These are phyloP conservation scores for Lacanobia oleracea DNA, from an alignment of 2,888 invertebrate genomes.

Conservation along the genomic window DNA sequence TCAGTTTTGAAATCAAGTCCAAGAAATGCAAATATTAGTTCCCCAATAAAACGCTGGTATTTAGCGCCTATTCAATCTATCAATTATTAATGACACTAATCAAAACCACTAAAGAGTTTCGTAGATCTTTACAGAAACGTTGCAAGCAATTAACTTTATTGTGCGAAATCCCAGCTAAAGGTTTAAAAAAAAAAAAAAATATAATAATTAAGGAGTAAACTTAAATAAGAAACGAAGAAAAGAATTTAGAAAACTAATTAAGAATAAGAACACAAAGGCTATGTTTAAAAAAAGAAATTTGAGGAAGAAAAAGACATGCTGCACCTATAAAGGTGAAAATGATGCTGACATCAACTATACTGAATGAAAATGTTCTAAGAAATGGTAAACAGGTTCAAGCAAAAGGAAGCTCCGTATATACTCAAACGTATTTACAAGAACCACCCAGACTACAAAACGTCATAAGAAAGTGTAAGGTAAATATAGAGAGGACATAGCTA, in stretches of 20 bases:
- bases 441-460: conserved; percentile 87
- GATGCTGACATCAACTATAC: background rate
- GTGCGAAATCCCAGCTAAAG: background rate
- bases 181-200: background rate
- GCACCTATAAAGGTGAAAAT: background rate
- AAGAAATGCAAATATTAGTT: conserved; percentile 44
- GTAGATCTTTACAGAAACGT: conserved; percentile 1
- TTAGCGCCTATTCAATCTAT: conserved; percentile 30
- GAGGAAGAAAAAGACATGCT: background rate
- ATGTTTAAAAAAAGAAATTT: background rate
- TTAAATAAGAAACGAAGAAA: background rate
- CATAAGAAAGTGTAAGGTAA: conserved; percentile 76
- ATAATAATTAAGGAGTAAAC: background rate
- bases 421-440: conserved; percentile 69
- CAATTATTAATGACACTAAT: conserved; percentile 27
- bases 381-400: conserved; percentile 21
- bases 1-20: conserved; percentile 30
- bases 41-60: conserved; percentile 8
- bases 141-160: background rate
- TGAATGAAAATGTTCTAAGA: background rate
- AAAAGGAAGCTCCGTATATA: conserved; percentile 64
- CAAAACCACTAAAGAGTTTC: conserved; percentile 18
- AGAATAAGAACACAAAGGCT: background rate
- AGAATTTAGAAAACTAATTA: no score
- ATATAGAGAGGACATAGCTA: conserved; percentile 74